Percentiles rank a stretch among this genome's conserved stretches.
These are phyloP conservation scores for Candoia aspera DNA, from an alignment of 2,113 vertebrate genomes.

Conservation along the genomic window DNA sequence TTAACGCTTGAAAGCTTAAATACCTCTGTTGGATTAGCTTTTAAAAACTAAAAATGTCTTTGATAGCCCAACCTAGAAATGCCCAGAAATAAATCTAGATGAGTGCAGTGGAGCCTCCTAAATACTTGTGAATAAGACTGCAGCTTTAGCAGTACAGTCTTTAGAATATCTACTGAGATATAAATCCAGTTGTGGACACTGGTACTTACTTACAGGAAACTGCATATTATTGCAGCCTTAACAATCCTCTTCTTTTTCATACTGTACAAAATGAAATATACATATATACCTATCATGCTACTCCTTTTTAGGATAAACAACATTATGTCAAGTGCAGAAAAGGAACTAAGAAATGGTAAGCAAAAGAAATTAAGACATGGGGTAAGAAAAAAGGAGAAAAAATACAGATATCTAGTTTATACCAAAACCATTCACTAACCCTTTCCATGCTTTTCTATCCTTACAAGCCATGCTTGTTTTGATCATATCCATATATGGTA, in stretches of 20 bases:
- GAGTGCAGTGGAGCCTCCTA: not conserved
- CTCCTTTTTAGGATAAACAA: too few species aligned
- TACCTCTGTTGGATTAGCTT: conserved; percentile 37
- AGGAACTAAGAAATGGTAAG: too few species aligned
- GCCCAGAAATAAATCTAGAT: not conserved
- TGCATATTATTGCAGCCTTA: too few species aligned
- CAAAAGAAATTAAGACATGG: too few species aligned
- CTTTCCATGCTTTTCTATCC: not conserved
- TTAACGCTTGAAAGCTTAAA: conserved; percentile 31
- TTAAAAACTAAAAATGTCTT: conserved; percentile 3
- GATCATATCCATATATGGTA: not conserved
- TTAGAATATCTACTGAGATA: too few species aligned
- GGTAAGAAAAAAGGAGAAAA: not conserved
- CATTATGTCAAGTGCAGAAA: too few species aligned
- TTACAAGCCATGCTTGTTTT: not conserved
- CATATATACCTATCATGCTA: not conserved
- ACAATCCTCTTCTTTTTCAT: not conserved
- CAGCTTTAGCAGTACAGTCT: not conserved
- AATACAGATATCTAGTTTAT: not conserved
- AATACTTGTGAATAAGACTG: not conserved
- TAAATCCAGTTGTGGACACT: not conserved
- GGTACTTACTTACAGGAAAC: not conserved
- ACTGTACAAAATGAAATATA: not conserved
- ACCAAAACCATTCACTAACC: not conserved
- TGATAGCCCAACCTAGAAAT: not conserved